Evolutionary conservation across 2,888 invertebrate species (phyloP).

Genomic region (Diploptera punctata): DNA sequence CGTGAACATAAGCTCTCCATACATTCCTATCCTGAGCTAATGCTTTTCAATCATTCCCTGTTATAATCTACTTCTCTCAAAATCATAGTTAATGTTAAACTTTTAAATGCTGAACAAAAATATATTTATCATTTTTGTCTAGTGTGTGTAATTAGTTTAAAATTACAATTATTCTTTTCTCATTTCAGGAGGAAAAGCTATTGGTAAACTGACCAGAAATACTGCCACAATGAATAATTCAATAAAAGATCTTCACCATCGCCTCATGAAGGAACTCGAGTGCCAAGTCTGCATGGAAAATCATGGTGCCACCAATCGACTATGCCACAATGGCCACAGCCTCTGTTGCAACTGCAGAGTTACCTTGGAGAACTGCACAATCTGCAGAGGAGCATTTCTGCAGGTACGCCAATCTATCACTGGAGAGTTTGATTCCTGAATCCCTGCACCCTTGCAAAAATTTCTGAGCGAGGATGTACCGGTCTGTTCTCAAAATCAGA

Average conservation of each 20-base stretch:
- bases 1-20: too few relatives aligned
- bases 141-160: too few relatives aligned
- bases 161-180: too few relatives aligned
- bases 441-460: neutral
- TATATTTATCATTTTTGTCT: too few relatives aligned
- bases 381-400: neutral
- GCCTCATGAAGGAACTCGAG: neutral
- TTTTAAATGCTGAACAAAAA: too few relatives aligned
- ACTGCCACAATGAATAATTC: neutral
- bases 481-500: neutral
- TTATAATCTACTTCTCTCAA: too few relatives aligned
- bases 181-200: too few relatives aligned
- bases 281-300: constrained; percentile 19
- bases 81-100: too few relatives aligned
- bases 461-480: neutral
- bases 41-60: too few relatives aligned
- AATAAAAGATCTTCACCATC: neutral
- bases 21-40: too few relatives aligned
- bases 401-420: neutral
- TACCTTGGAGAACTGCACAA: neutral
- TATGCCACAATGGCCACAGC: constrained; percentile 13
- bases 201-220: too few relatives aligned
- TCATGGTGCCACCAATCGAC: neutral
- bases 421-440: neutral
- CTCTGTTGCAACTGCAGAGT: constrained; percentile 1